A percentile compares a stretch with the other conserved stretches of the same genome.
phyloP scores from a whole-genome alignment of 1,140 invertebrate species.

The Musca domestica region DNA sequence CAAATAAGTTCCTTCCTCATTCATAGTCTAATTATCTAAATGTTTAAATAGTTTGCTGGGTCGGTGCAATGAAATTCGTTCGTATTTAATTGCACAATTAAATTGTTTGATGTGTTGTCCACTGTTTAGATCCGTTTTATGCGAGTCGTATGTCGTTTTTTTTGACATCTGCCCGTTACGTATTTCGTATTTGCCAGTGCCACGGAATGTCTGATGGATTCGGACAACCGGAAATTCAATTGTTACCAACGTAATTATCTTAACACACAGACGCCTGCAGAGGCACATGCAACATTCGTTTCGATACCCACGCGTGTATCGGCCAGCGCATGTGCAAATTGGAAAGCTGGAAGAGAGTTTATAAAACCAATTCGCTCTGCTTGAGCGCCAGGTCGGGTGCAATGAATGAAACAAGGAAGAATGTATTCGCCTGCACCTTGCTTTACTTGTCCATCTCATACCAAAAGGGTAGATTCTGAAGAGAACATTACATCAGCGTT shows the following conservation, averaged over 20 bases:
- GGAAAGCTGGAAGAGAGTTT: not conserved
- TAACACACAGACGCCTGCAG: not conserved
- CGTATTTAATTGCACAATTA: conserved; percentile 19
- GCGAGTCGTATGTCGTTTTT: not conserved
- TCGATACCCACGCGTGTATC: not conserved
- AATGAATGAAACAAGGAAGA: too few relatives aligned
- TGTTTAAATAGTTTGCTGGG: not conserved
- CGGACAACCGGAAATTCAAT: conserved; percentile 18
- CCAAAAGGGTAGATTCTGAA: not conserved
- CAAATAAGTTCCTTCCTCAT: too few relatives aligned
- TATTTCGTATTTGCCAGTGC: not conserved
- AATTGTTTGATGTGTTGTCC: not conserved
- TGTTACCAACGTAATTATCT: conserved; percentile 3
- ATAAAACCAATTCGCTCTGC: too few relatives aligned
- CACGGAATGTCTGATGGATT: not conserved
- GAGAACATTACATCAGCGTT: not conserved
- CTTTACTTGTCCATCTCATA: not conserved
- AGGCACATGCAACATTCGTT: too few relatives aligned
- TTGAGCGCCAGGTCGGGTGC: not conserved
- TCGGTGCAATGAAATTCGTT: conserved; percentile 9
- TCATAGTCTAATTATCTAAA: not conserved
- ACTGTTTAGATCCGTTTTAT: not conserved
- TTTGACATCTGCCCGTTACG: conserved; percentile 17
- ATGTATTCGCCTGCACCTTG: not conserved
- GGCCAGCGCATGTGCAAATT: conserved; percentile 12